These are phyloP conservation scores for Gnathonemus echidnorhynchus DNA, from an alignment of 2,113 vertebrate genomes.

Conservation along the genomic window DNA sequence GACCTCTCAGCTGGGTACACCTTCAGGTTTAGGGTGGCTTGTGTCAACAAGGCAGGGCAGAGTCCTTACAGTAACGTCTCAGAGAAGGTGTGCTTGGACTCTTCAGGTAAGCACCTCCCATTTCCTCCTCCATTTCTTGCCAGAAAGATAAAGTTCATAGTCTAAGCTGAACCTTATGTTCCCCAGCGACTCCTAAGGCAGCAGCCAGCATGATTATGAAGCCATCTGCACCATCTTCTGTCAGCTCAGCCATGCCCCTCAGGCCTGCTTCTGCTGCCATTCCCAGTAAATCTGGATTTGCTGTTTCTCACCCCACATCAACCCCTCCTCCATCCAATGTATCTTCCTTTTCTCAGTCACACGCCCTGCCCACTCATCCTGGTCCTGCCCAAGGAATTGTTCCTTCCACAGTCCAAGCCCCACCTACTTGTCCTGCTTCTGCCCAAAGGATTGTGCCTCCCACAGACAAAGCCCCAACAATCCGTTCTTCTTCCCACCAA, in stretches of 20 bases:
- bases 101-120: constrained; percentile 54
- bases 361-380: constrained; percentile 33
- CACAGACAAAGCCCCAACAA: neutral
- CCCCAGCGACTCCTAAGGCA: constrained; percentile 58
- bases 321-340: constrained; percentile 36
- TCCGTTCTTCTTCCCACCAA: neutral
- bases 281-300: neutral
- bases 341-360: neutral
- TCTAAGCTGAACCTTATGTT: neutral
- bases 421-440: neutral
- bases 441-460: neutral
- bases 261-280: constrained; percentile 38
- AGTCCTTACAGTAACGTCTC: constrained; percentile 87
- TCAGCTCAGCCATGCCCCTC: constrained; percentile 57
- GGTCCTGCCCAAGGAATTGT: neutral
- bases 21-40: constrained; percentile 85
- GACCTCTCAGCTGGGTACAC: constrained; percentile 66
- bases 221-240: constrained; percentile 38
- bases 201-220: constrained; percentile 58
- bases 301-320: constrained; percentile 25
- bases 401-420: neutral
- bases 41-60: constrained; percentile 90
- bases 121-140: neutral
- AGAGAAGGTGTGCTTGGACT: constrained; percentile 64
- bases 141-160: neutral